These are phyloP conservation scores for Hemistola chrysoprasaria DNA, from an alignment of 2,888 invertebrate genomes.

Conservation along the genomic window DNA sequence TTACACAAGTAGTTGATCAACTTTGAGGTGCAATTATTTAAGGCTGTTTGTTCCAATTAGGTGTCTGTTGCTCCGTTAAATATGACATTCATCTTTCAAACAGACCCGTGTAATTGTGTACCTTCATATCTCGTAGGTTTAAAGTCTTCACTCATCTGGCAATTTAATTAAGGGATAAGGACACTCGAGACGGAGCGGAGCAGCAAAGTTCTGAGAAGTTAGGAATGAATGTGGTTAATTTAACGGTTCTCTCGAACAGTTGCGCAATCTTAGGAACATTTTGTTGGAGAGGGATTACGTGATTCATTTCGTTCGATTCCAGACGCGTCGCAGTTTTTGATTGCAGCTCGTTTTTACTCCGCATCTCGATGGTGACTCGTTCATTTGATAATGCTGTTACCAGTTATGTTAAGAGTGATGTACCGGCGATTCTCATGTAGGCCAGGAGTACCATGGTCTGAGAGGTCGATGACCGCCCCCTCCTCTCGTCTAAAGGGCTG, in stretches of 20 bases:
- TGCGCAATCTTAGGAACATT: constrained; percentile 52
- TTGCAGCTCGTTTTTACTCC: constrained; percentile 1
- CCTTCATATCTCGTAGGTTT: constrained; percentile 14
- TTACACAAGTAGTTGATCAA: constrained; percentile 11
- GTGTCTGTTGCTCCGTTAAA: constrained; percentile 30
- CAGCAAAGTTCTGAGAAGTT: constrained; percentile 60
- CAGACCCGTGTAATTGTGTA: constrained; percentile 20
- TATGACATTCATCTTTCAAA: constrained; percentile 24
- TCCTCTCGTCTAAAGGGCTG: constrained; percentile 48
- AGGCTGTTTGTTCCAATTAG: constrained; percentile 37
- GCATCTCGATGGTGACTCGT: not conserved
- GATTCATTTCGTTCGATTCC: not conserved
- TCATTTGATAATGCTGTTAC: constrained; percentile 2
- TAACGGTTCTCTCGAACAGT: constrained; percentile 57
- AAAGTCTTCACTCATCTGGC: constrained; percentile 31
- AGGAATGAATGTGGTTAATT: constrained; percentile 67
- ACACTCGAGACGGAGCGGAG: constrained; percentile 38
- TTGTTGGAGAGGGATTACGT: constrained; percentile 42
- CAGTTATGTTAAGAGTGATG: constrained; percentile 36
- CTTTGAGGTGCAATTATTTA: constrained; percentile 14
- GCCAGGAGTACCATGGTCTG: constrained; percentile 75
- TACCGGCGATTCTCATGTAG: constrained; percentile 49
- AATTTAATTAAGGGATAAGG: constrained; percentile 51
- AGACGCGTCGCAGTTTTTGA: constrained; percentile 33
- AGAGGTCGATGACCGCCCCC: constrained; percentile 62